A percentile compares a stretch with the other conserved stretches of the same genome.
phyloP scores from a whole-genome alignment of 2,113 vertebrate species.

The Donacobius atricapilla region DNA sequence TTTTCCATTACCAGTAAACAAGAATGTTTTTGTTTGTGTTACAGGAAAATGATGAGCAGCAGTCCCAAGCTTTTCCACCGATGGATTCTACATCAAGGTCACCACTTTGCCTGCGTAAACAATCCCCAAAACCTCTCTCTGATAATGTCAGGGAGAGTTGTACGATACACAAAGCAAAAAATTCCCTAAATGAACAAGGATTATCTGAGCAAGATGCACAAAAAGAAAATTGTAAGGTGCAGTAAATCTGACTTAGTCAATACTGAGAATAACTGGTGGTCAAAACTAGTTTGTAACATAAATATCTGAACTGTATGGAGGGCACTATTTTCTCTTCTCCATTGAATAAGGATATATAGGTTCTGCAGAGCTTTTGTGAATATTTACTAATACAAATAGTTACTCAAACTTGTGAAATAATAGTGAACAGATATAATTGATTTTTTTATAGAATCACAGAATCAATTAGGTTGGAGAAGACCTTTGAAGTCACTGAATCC shows the following conservation, averaged over 20 bases:
- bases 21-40: slow-evolving; percentile 23
- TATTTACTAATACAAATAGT: not conserved
- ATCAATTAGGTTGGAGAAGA: not conserved
- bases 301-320: not conserved
- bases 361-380: not conserved
- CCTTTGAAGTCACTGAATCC: not conserved
- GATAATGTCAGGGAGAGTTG: not conserved
- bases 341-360: rapidly evolving
- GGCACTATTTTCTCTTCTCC: not conserved
- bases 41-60: slow-evolving; percentile 49
- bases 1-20: not conserved
- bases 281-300: not conserved
- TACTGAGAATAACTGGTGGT: not conserved
- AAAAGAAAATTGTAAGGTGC: slow-evolving; percentile 82
- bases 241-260: slow-evolving; percentile 64
- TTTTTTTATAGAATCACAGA: not conserved
- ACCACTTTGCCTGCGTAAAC: slow-evolving; percentile 27
- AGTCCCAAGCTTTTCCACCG: not conserved
- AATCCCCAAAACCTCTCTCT: not conserved
- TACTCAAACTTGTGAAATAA: not conserved
- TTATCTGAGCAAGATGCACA: slow-evolving; percentile 60
- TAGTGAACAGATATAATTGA: not conserved
- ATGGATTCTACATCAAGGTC: slow-evolving; percentile 6
- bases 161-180: not conserved
- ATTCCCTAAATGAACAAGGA: not conserved